Percentiles rank a stretch among this genome's conserved stretches.
Evolutionary conservation across 2,888 invertebrate species (phyloP).

Genomic region (Lasioglossum calceatum): DNA sequence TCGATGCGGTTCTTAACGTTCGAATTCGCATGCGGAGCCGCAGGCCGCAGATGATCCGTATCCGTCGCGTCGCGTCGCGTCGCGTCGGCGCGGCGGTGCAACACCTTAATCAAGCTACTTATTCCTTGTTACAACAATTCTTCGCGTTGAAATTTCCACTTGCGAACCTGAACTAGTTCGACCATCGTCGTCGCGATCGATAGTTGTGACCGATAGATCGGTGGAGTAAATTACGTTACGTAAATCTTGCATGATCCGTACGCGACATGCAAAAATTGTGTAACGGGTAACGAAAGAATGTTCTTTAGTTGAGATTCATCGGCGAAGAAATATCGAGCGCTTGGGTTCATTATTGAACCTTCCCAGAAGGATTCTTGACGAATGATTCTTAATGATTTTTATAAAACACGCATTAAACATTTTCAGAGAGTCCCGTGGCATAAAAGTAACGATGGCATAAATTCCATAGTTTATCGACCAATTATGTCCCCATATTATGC

Average conservation of each 20-base stretch:
- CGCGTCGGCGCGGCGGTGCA: background rate
- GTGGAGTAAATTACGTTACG: background rate
- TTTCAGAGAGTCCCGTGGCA: background rate
- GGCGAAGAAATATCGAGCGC: background rate
- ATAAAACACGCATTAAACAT: background rate
- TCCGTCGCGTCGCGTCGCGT: conserved; percentile 13
- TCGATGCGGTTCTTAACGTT: conserved; percentile 19
- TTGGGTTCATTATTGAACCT: background rate
- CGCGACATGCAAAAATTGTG: background rate
- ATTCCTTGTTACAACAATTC: background rate
- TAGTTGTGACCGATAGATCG: background rate
- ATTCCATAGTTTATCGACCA: background rate
- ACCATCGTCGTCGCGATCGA: background rate
- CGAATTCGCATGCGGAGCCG: conserved; percentile 39
- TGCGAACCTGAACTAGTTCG: background rate
- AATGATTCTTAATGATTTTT: background rate
- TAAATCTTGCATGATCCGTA: background rate
- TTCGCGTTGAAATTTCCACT: background rate
- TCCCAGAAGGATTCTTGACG: background rate
- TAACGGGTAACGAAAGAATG: background rate
- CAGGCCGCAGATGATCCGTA: conserved; percentile 41
- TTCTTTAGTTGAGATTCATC: background rate
- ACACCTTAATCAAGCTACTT: conserved; percentile 19
- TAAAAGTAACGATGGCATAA: background rate
- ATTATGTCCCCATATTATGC: background rate